Evolutionary conservation across 2,888 invertebrate genomes (phyloP).

Genomic region (Perizoma flavofasciatum): DNA sequence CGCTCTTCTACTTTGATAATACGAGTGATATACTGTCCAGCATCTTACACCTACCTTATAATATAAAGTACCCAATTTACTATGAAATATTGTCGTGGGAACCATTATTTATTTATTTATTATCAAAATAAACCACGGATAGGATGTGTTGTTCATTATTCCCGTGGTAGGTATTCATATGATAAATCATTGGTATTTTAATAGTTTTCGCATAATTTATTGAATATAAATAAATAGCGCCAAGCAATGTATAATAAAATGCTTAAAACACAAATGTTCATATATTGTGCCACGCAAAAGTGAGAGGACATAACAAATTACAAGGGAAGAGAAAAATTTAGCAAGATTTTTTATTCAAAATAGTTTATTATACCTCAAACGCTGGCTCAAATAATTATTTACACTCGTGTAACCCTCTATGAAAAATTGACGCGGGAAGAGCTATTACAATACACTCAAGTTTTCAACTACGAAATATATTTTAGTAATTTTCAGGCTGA

Average conservation of each 20-base stretch:
- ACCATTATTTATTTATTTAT: slow-evolving; percentile 58
- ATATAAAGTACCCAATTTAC: slow-evolving; percentile 59
- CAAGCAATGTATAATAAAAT: slow-evolving; percentile 11
- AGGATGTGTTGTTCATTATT: slow-evolving; percentile 45
- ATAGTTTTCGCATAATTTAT: slow-evolving; percentile 31
- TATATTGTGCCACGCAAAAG: too few relatives aligned
- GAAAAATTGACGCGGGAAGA: too few relatives aligned
- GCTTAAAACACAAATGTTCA: slow-evolving; percentile 2
- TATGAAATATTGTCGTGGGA: slow-evolving; percentile 53
- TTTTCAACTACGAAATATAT: slow-evolving; percentile 1
- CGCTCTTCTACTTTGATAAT: slow-evolving; percentile 55
- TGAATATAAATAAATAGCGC: slow-evolving; percentile 24
- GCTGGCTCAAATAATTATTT: too few relatives aligned
- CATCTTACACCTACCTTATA: slow-evolving; percentile 47
- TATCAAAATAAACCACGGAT: slow-evolving; percentile 42
- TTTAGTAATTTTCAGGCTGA: slow-evolving; percentile 31
- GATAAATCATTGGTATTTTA: slow-evolving; percentile 46
- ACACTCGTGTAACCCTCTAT: too few relatives aligned
- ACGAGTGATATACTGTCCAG: slow-evolving; percentile 62
- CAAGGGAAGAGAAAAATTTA: too few relatives aligned
- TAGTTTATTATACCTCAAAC: too few relatives aligned
- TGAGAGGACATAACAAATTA: too few relatives aligned
- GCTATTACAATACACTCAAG: too few relatives aligned
- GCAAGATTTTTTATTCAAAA: too few relatives aligned
- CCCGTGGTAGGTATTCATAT: slow-evolving; percentile 38